These are phyloP conservation scores for Eristalis tenax DNA, from an alignment of 2,888 invertebrate genomes.

Conservation along the genomic window DNA sequence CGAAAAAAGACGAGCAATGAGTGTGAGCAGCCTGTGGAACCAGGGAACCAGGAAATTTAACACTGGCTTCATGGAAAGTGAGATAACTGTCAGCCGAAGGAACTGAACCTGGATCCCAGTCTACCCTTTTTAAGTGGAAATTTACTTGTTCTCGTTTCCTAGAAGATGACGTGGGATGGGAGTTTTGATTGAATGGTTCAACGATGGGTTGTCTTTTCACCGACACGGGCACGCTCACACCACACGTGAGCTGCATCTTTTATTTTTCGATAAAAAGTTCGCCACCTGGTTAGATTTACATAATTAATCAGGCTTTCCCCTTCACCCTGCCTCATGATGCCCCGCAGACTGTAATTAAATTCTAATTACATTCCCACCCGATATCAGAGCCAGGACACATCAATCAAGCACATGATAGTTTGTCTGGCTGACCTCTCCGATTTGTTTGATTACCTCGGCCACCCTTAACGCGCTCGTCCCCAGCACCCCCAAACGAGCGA, in stretches of 20 bases:
- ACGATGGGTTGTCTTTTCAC: background rate
- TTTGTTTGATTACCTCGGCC: slow-evolving; percentile 27
- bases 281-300: background rate
- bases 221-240: background rate
- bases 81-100: background rate
- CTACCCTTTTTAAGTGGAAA: background rate
- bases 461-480: background rate
- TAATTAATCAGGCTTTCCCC: slow-evolving; percentile 28
- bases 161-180: background rate
- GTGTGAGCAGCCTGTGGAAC: slow-evolving; percentile 7
- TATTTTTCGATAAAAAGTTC: background rate
- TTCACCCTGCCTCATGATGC: background rate
- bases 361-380: slow-evolving; percentile 27
- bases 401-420: slow-evolving; percentile 34
- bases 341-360: slow-evolving; percentile 24
- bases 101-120: background rate
- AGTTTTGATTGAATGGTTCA: background rate
- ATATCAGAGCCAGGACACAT: slow-evolving; percentile 16
- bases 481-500: background rate
- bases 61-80: background rate
- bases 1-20: background rate
- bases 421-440: slow-evolving; percentile 34
- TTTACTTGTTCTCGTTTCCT: too few species aligned
- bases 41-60: background rate
- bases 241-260: background rate